phyloP scores from a whole-genome alignment of 2,797 vertebrate species.

The Pelobates cultripes region DNA sequence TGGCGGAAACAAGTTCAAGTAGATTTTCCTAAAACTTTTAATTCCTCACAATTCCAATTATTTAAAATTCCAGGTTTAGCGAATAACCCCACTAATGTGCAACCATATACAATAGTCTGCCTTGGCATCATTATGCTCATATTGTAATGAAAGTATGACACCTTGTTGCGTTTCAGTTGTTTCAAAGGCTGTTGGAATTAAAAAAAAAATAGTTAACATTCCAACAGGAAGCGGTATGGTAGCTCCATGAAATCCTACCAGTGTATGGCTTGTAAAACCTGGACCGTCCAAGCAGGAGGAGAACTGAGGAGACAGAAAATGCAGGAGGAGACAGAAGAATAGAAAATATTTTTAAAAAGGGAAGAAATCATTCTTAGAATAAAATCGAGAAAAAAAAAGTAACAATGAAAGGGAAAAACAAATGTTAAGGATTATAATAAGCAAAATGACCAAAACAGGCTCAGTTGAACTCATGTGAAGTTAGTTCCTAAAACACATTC shows the following conservation, averaged over 20 bases:
- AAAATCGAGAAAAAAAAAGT: not conserved
- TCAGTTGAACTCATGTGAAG: conserved; percentile 14
- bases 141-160: not conserved
- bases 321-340: conserved; percentile 21
- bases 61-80: too few relatives aligned
- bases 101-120: too few relatives aligned
- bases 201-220: not conserved
- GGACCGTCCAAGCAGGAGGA: conserved; percentile 45
- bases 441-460: not conserved
- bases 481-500: conserved; percentile 37
- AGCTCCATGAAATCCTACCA: conserved; percentile 19
- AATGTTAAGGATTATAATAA: not conserved
- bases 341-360: conserved; percentile 11
- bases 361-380: not conserved
- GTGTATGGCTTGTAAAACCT: conserved; percentile 23
- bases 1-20: too few relatives aligned
- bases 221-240: conserved; percentile 5
- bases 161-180: not conserved
- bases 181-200: conserved; percentile 20
- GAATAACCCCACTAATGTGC: not conserved
- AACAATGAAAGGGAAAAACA: not conserved
- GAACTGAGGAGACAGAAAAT: conserved; percentile 38
- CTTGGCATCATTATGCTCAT: too few relatives aligned
- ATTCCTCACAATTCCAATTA: too few relatives aligned
- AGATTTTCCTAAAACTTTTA: too few relatives aligned